phyloP scores from a whole-genome alignment of 2,113 vertebrate genomes.

The Brachypteracias leptosomus region DNA sequence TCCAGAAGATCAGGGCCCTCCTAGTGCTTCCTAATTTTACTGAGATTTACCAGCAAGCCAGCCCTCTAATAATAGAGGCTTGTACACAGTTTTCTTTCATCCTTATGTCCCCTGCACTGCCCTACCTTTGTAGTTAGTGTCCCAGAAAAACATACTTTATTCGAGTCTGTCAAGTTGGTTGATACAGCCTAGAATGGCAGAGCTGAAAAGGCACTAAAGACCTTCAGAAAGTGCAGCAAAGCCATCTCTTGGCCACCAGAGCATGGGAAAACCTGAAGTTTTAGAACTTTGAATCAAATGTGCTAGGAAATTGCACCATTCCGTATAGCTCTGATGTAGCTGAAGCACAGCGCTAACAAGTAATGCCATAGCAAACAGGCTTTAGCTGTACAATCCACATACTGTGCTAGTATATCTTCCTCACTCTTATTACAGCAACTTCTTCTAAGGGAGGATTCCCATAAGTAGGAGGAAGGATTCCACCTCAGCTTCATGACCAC shows the following conservation, averaged over 20 bases:
- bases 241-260: neutral
- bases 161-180: neutral
- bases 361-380: neutral
- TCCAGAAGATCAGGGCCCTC: conserved; percentile 16
- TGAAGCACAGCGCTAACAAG: neutral
- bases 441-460: neutral
- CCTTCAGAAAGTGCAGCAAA: neutral
- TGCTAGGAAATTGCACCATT: neutral
- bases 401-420: neutral
- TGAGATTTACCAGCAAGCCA: neutral
- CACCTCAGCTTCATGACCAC: neutral
- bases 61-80: neutral
- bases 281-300: neutral
- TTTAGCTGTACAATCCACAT: neutral
- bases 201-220: neutral
- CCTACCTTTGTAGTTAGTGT: neutral
- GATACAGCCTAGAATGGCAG: neutral
- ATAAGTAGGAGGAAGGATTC: too few species aligned
- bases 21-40: neutral
- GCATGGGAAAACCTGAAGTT: neutral
- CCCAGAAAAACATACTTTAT: neutral
- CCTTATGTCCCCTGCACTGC: neutral
- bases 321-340: neutral
- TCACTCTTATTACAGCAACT: neutral
- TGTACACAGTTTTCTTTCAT: neutral